Base-by-base conservation (phyloP, 2,113 vertebrate species). In the Oceanites oceanicus region DNA sequence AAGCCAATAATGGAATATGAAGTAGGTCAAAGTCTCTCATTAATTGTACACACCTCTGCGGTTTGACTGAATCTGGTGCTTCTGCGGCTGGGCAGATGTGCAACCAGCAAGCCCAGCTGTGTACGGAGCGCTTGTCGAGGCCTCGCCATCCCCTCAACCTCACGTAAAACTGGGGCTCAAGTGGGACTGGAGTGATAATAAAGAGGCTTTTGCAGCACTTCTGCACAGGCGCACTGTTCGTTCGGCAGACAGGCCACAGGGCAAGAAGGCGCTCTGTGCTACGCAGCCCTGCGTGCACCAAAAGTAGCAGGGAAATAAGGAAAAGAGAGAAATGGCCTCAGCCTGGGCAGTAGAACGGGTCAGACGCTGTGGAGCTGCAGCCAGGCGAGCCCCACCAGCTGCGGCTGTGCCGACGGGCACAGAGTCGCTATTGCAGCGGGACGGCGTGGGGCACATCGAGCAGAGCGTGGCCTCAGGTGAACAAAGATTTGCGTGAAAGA, bases 1-100 rank as follows among this genome's bases (percentile, higher is more conserved):
- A 95, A 95, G 86, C 87, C 95, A 94, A 89, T 81, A 91, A 97
- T 40, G 74, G 71, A 95, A 94, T 79, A 86, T 86, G 78, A 95
- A 96, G 67, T n/a, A 90, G 74, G 95, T 90, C 74, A 66, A 88
- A 91, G 55, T 68, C 86, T 34, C 36, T 88, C 74, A 55, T 63
- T 58, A 86, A 84, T 14, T 55, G 42, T 7, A 68, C 38, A 38
- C 50, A 85, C n/a, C n/a, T 85, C 42, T n/a, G 84, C 2, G 6
- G 55, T 76, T 89, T 72, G 70, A 58, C 77, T 25, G 63, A 94
- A 66, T 56, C 42, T 61, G 67, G 23, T 3, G 63, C 61, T 77
- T 47, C 71, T 49, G 80, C 55, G 80, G 59, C 61, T 1, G 2
- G 50, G 67, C 75, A 86, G 74, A 86, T 32, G 47, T 3, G 15